phyloP scores from a whole-genome alignment of 2,888 invertebrate genomes.

The Athalia circularis region DNA sequence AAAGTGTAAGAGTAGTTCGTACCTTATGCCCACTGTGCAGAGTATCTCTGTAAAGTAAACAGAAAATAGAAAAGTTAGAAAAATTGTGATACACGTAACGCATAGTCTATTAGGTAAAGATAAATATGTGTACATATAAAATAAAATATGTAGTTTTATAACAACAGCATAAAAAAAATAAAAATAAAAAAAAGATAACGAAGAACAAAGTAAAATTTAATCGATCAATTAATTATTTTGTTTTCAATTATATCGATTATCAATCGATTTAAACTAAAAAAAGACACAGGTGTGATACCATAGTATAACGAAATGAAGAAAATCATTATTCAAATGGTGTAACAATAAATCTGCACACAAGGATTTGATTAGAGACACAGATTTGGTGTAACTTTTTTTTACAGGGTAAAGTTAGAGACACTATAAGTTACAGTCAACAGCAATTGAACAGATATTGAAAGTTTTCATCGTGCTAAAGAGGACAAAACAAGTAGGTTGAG shows the following conservation, averaged over 20 bases:
- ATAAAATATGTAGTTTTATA: slow-evolving; percentile 12
- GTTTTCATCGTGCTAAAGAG: slow-evolving; percentile 9
- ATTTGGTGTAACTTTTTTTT: background rate
- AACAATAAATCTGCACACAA: background rate
- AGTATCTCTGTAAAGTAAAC: slow-evolving; percentile 72
- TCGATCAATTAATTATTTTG: too few species aligned
- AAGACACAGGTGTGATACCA: background rate
- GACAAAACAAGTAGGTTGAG: background rate
- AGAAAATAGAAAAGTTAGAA: slow-evolving; percentile 72
- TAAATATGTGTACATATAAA: background rate
- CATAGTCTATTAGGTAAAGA: background rate
- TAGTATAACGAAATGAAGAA: background rate
- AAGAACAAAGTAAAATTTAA: too few species aligned
- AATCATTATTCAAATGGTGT: background rate
- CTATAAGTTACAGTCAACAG: too few species aligned
- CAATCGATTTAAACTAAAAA: too few species aligned
- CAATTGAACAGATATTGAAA: background rate
- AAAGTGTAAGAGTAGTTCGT: slow-evolving; percentile 63
- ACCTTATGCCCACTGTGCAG: slow-evolving; percentile 73
- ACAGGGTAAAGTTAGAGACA: too few species aligned
- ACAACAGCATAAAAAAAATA: background rate
- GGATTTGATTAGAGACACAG: slow-evolving; percentile 4
- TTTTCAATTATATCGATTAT: too few species aligned
- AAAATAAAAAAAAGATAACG: background rate
- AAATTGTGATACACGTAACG: slow-evolving; percentile 55